Base-by-base conservation (phyloP, 2,797 vertebrate genomes). In the Falco cherrug region DNA sequence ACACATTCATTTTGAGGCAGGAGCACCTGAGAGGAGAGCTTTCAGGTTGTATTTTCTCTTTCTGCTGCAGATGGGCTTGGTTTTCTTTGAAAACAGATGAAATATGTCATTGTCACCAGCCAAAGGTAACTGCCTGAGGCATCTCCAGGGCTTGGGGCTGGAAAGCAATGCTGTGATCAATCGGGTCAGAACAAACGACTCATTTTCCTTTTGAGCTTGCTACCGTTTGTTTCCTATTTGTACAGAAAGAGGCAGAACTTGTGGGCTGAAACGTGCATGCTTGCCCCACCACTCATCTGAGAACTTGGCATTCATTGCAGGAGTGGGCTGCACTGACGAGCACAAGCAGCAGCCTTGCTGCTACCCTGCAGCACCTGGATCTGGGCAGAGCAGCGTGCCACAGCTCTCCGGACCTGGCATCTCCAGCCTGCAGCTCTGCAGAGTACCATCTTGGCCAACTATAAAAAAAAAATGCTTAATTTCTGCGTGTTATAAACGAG, bases 401-500 rank as follows among this genome's bases (percentile, higher is more conserved):
- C 0, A 4, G 63, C 35, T 74, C 29, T 12, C 37, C 2, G 5
- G 85, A 47, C 18, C 39, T 6, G 37, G 5, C 28, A 45, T 33
- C 60, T 47, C 64, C 61, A 43, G 9, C 47, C 35, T n/a, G 11
- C 17, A 21, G 24, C 53, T 60, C 61, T 29, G 31, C 25, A 26
- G 26, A 35, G 18, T 21, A 16, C 29, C 21, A 1, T 3, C 37
- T 11, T 29, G 35, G 11, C 24, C 28, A 37, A 7, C 2, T 24
- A 45, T 10, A 28, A 0, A 25, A 45, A 39, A 10, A 9, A 45
- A 43, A 16, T 1, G 11, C 26, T 71, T 21, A 4, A 15, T 84
- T 87, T 59, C 67, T 17, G 0, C 6, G 12, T 9, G 5, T 25
- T 18, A 9, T 13, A 24, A 53, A 39, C 0, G 3, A 48, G 33